Base-by-base conservation (phyloP, 2,888 invertebrate species). In the Drepana falcataria region DNA sequence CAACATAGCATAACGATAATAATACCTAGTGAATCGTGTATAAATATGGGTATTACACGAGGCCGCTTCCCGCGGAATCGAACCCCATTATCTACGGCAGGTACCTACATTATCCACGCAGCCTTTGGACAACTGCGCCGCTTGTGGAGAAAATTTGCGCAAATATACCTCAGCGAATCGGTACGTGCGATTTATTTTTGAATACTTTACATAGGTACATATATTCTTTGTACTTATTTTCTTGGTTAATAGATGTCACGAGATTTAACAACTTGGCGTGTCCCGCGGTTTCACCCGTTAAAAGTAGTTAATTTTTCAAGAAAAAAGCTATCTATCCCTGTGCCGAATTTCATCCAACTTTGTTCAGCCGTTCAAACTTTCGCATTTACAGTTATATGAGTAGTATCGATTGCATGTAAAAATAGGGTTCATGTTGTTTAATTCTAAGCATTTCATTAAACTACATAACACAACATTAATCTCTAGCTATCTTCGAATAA, bases 1-100 rank as follows among this genome's bases (percentile, higher is more conserved):
- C 21, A 21, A 21, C 21, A 21, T 21, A 21, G 21, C 21, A 51
- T 53, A 52, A 55, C 9, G 57, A 49, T 62, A 66, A 68, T 70
- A 71, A 70, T 70, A 58, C 61, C 66, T 61, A 66, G 60, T 66
- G 66, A 67, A 71, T 61, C 65, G 65, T 66, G 64, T 67, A 64
- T 66, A 74, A 69, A 77, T 74, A 74, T 75, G 69, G 61, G 64
- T 73, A 75, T 68, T 68, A 65, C 69, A 76, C 77, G 73, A 77
- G 80, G 78, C 77, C 74, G 73, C 77, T 74, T 78, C 71, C 77
- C 70, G 68, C 68, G 75, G 83, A 78, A 82, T 83, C 83, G 84
- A 84, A 85, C 78, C 77, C 59, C 66, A 85, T 85, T 85, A 83
- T 77, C 75, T 65, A 76, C 80, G 81, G 75, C 65, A 75, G 70